Conservation (phyloP, 2,888 invertebrate species). For the Lasioglossum malachurum region DNA sequence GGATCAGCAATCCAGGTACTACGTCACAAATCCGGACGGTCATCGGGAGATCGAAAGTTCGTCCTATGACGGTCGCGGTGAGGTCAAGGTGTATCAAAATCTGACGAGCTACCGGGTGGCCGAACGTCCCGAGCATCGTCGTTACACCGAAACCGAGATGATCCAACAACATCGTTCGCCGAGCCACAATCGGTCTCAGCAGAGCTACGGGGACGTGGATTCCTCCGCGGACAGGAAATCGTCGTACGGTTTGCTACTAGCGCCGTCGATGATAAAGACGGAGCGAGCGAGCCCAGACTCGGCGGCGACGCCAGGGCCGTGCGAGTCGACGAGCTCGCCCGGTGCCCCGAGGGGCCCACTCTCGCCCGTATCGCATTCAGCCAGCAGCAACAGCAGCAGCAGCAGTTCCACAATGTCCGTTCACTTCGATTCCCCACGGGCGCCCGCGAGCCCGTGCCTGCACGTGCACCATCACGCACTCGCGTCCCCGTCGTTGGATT, state of each 20-base stretch:
- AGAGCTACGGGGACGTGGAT: constrained; percentile 62
- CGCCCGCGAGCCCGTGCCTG: constrained; percentile 68
- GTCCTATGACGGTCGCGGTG: constrained; percentile 42
- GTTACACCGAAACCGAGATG: constrained; percentile 44
- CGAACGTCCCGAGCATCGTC: constrained; percentile 51
- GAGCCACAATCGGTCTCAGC: constrained; percentile 50
- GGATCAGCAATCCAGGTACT: constrained; percentile 54
- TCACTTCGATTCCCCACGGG: constrained; percentile 73
- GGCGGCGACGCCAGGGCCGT: constrained; percentile 83
- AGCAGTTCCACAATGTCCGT: constrained; percentile 68
- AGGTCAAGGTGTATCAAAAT: constrained; percentile 70
- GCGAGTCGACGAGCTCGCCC: constrained; percentile 74
- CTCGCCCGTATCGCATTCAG: constrained; percentile 65
- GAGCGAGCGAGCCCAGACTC: constrained; percentile 81
- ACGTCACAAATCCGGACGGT: constrained; percentile 50
- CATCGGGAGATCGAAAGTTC: constrained; percentile 53
- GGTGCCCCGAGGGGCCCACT: constrained; percentile 63
- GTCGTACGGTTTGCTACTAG: constrained; percentile 77
- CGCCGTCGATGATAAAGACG: constrained; percentile 81
- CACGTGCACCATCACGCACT: constrained; percentile 71
- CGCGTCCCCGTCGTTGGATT: constrained; percentile 66
- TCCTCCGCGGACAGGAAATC: constrained; percentile 69
- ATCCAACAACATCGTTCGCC: constrained; percentile 42
- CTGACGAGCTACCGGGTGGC: constrained; percentile 55
- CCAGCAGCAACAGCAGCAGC: constrained; percentile 37